phyloP scores from a whole-genome alignment of 2,113 vertebrate genomes.

The Saguinus imperator region DNA sequence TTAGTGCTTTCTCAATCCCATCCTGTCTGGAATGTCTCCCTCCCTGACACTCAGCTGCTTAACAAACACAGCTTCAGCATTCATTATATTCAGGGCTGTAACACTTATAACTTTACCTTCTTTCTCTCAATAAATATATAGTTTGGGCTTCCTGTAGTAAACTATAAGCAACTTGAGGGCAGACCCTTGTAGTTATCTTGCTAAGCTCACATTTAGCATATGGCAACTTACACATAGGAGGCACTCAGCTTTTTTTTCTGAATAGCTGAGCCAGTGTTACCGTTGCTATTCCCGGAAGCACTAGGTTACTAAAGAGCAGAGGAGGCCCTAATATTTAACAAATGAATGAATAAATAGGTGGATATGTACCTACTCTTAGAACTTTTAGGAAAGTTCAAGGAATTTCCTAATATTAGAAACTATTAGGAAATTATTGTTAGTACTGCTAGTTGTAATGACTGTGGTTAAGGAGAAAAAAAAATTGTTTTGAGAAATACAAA shows the following conservation, averaged over 20 bases:
- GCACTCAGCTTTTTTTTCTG: not conserved
- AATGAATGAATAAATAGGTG: not conserved
- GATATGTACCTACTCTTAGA: not conserved
- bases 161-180: not conserved
- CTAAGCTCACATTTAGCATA: not conserved
- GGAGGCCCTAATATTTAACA: not conserved
- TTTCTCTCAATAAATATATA: not conserved
- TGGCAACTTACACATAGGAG: too few relatives aligned
- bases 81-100: not conserved
- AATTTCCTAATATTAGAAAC: not conserved
- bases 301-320: not conserved
- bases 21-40: not conserved
- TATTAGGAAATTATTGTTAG: not conserved
- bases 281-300: not conserved
- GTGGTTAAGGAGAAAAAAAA: not conserved
- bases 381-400: not conserved
- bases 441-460: slow-evolving; percentile 17
- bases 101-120: not conserved
- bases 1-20: not conserved
- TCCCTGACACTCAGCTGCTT: not conserved
- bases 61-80: not conserved
- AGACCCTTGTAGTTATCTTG: not conserved
- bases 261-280: not conserved
- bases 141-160: not conserved
- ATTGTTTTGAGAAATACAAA: not conserved